A percentile compares a stretch with the other conserved stretches of the same genome.
phyloP scores from a whole-genome alignment of 2,888 invertebrate genomes.

The Archaeoteleia sp. region DNA sequence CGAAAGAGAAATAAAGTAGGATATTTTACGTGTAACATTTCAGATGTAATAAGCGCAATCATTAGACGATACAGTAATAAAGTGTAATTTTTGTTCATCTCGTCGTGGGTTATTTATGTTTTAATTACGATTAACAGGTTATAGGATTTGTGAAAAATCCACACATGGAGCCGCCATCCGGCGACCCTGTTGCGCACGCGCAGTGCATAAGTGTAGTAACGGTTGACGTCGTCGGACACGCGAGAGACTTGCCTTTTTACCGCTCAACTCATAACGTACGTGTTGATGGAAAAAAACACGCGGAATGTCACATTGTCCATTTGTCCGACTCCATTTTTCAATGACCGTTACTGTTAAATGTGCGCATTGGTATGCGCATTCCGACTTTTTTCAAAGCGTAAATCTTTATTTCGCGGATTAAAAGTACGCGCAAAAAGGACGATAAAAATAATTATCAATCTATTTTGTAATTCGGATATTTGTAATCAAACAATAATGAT shows the following conservation, averaged over 20 bases:
- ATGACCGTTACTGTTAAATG: conserved; percentile 43
- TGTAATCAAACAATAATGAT: not conserved
- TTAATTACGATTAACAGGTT: conserved; percentile 46
- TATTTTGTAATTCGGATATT: conserved; percentile 1
- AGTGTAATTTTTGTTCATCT: conserved; percentile 36
- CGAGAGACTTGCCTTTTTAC: conserved; percentile 29
- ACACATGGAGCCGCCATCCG: no score
- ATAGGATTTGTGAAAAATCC: conserved; percentile 42
- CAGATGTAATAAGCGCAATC: conserved; percentile 46
- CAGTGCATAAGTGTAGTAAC: conserved; percentile 30
- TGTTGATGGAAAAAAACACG: conserved; percentile 16
- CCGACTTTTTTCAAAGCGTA: conserved; percentile 15
- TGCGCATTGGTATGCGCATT: conserved; percentile 14
- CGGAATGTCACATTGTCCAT: conserved; percentile 44
- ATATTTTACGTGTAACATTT: no score
- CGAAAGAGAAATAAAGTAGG: no score
- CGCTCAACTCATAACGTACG: conserved; percentile 19
- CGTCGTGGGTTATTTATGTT: conserved; percentile 39
- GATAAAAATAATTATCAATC: not conserved
- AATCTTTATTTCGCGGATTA: conserved; percentile 1
- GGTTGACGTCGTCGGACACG: conserved; percentile 46
- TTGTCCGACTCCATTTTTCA: conserved; percentile 42
- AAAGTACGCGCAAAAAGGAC: not conserved
- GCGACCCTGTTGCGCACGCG: conserved; percentile 24
- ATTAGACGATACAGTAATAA: conserved; percentile 37